Conservation (phyloP, 2,113 vertebrate genomes). For the Parotia lawesii region DNA sequence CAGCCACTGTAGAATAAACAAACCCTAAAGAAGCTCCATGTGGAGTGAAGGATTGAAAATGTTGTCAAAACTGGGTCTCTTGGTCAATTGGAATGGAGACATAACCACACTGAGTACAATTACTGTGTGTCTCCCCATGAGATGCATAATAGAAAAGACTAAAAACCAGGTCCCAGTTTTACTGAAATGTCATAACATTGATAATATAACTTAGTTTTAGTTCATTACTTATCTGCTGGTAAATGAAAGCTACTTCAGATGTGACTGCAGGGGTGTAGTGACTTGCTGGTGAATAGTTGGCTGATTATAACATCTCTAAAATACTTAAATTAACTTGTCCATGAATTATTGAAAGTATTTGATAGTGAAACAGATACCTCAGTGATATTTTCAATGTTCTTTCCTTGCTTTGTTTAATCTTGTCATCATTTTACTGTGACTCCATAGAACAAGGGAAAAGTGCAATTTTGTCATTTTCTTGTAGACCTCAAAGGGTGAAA, state of each 20-base stretch:
- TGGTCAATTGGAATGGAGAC: neutral
- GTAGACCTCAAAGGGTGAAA: neutral
- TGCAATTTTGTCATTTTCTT: neutral
- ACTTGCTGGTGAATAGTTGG: neutral
- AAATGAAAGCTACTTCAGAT: conserved; percentile 4
- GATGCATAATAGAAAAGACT: neutral
- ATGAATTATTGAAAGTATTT: conserved; percentile 1
- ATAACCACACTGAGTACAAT: neutral
- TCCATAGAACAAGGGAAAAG: neutral
- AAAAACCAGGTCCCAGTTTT: neutral
- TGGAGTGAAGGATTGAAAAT: neutral
- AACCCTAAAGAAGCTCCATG: neutral
- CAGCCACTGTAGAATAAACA: neutral
- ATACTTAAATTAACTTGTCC: neutral
- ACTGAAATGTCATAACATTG: neutral
- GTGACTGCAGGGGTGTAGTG: neutral
- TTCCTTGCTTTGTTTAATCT: neutral
- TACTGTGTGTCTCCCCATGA: neutral
- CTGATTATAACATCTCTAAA: neutral
- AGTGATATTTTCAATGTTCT: neutral
- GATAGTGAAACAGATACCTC: neutral
- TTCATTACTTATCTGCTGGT: neutral
- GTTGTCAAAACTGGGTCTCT: neutral
- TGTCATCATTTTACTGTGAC: neutral
- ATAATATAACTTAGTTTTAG: neutral